Evolutionary conservation across 2,888 invertebrate genomes (phyloP).

Genomic region (Mylabris sibirica): DNA sequence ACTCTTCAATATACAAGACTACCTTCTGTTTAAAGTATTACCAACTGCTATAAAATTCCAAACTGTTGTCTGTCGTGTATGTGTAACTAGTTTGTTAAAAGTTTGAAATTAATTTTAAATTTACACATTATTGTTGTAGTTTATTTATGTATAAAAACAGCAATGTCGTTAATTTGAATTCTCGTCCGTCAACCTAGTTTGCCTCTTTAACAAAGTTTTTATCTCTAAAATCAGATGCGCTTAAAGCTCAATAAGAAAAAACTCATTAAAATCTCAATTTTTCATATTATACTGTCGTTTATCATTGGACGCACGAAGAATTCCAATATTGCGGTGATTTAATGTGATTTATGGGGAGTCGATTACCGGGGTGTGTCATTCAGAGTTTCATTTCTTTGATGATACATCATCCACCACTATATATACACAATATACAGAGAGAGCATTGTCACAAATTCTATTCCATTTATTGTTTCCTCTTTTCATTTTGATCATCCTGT

Average conservation of each 20-base stretch:
- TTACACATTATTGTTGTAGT: too few relatives aligned
- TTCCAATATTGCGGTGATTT: conserved; percentile 57
- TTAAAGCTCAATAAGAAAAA: conserved; percentile 45
- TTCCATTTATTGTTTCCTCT: too few relatives aligned
- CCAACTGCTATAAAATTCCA: too few relatives aligned
- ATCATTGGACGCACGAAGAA: conserved; percentile 54
- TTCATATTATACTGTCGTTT: conserved; percentile 58
- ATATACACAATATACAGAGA: too few relatives aligned
- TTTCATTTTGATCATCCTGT: not conserved
- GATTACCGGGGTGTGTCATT: conserved; percentile 48
- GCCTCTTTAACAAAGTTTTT: conserved; percentile 24
- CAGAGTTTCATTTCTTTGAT: conserved; percentile 39
- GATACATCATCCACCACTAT: not conserved
- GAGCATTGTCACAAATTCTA: too few relatives aligned
- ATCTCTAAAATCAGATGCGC: conserved; percentile 34
- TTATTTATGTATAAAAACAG: too few relatives aligned
- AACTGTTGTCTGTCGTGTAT: too few relatives aligned
- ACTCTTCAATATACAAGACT: too few relatives aligned
- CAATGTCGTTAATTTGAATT: not conserved
- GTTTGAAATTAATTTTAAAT: too few relatives aligned
- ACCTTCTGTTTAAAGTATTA: too few relatives aligned
- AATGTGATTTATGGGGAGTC: conserved; percentile 54
- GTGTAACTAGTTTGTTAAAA: too few relatives aligned
- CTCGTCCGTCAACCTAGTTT: conserved; percentile 7
- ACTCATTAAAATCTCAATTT: conserved; percentile 59